These are phyloP conservation scores for Hyposmocoma kahamanoa DNA, from an alignment of 1,140 invertebrate genomes.

Conservation along the genomic window DNA sequence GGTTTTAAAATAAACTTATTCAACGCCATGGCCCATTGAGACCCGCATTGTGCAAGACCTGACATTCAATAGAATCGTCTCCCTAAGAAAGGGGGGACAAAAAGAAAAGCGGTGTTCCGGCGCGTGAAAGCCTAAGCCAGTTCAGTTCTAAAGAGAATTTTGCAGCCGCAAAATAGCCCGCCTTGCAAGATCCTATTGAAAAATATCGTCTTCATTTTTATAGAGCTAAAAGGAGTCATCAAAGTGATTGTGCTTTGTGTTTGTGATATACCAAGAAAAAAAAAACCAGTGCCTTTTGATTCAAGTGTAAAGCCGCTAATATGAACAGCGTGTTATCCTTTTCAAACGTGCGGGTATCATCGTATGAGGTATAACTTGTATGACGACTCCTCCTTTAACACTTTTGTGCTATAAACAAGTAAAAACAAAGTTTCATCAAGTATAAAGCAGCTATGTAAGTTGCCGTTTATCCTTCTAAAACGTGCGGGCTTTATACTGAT, in stretches of 20 bases:
- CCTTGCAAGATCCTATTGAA: conserved; percentile 20
- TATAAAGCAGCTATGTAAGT: too few species aligned
- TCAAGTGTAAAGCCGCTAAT: neutral
- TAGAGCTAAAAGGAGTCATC: neutral
- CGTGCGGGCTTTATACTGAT: too few species aligned
- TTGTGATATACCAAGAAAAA: neutral
- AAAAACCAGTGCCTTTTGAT: neutral
- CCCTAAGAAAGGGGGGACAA: conserved; percentile 33
- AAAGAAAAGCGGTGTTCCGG: conserved; percentile 31
- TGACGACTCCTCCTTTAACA: too few species aligned
- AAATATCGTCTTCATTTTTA: conserved; percentile 15
- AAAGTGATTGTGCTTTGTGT: too few species aligned
- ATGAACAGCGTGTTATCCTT: too few species aligned
- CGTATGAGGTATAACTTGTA: too few species aligned
- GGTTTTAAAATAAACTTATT: too few species aligned
- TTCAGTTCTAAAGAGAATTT: conserved; percentile 23
- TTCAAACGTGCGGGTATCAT: too few species aligned
- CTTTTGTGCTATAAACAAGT: too few species aligned
- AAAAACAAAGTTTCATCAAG: too few species aligned
- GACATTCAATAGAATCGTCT: conserved; percentile 44
- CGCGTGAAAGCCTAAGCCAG: conserved; percentile 42
- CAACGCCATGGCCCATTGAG: too few species aligned
- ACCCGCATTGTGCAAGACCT: conserved; percentile 28
- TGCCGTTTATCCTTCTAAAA: too few species aligned
- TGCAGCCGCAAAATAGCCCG: conserved; percentile 19